A percentile compares a stretch with the other conserved stretches of the same genome.
These are phyloP conservation scores for Bombus terrestris DNA, from an alignment of 1,140 invertebrate genomes.

Conservation along the genomic window DNA sequence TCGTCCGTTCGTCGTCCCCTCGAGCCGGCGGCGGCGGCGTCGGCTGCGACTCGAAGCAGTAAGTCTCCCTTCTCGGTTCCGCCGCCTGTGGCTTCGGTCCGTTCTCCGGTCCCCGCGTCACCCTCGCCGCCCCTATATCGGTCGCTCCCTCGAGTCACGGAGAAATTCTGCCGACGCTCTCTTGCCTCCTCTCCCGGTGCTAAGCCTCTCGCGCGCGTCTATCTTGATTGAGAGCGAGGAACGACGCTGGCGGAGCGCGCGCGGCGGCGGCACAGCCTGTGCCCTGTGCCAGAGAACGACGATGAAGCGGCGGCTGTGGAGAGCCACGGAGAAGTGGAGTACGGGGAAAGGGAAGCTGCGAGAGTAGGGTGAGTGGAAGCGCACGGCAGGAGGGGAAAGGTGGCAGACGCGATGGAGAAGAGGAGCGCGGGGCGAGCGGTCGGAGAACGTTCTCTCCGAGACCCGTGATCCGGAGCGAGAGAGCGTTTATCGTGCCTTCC, in stretches of 20 bases:
- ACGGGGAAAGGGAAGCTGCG: not conserved
- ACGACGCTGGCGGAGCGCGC: conserved; percentile 3
- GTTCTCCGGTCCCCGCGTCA: conserved; percentile 55
- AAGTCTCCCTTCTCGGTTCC: conserved; percentile 67
- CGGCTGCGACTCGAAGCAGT: conserved; percentile 62
- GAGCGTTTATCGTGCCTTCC: conserved; percentile 63
- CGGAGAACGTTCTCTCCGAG: conserved; percentile 57
- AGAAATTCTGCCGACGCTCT: conserved; percentile 78
- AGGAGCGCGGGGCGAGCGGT: not conserved
- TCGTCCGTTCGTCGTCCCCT: conserved; percentile 23
- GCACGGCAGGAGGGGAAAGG: conserved; percentile 21
- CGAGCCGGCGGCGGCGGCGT: conserved; percentile 22
- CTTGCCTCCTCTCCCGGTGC: conserved; percentile 76
- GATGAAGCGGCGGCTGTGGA: not conserved
- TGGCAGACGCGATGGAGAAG: conserved; percentile 16
- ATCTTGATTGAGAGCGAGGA: conserved; percentile 81
- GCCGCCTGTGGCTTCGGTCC: conserved; percentile 65
- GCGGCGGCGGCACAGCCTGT: no score
- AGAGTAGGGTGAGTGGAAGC: not conserved
- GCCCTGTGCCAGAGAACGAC: not conserved
- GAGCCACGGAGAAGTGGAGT: not conserved
- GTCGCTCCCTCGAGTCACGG: conserved; percentile 66
- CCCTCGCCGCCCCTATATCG: conserved; percentile 68
- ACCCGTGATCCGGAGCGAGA: conserved; percentile 58
- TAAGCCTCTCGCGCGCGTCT: conserved; percentile 81